Percentiles rank a stretch among this genome's conserved stretches.
These are phyloP conservation scores for Phodopus roborovskii DNA, from an alignment of 2,113 vertebrate species.

Conservation along the genomic window DNA sequence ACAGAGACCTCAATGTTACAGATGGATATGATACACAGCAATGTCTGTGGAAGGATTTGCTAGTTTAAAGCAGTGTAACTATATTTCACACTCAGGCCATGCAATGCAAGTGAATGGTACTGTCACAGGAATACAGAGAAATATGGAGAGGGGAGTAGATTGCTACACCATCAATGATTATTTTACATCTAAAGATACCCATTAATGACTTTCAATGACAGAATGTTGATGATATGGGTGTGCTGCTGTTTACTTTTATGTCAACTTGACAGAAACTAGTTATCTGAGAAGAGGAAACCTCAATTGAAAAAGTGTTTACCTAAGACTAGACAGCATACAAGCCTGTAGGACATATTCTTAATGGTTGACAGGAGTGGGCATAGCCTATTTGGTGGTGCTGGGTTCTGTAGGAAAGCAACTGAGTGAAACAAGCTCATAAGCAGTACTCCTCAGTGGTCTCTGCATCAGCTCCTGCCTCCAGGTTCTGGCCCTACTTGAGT, in stretches of 20 bases:
- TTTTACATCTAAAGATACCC: constrained; percentile 40
- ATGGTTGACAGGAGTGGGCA: neutral
- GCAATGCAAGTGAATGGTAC: neutral
- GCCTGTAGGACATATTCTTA: neutral
- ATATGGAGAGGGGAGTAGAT: neutral
- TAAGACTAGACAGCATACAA: neutral
- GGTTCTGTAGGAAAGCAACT: no score
- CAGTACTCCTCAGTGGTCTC: no score
- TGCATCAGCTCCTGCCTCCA: no score
- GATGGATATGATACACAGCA: neutral
- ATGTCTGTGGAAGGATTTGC: neutral
- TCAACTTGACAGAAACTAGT: neutral
- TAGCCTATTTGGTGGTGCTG: neutral
- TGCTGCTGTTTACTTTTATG: neutral
- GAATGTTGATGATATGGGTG: neutral
- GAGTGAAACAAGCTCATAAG: no score
- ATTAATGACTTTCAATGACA: constrained; percentile 7
- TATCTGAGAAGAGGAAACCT: neutral
- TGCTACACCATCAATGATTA: neutral
- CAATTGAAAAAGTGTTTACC: neutral
- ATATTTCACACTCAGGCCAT: constrained; percentile 13
- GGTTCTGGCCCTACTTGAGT: no score
- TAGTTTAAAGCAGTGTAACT: neutral
- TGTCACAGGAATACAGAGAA: constrained; percentile 11
- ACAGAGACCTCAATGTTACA: neutral